Conservation (phyloP, 2,797 vertebrate species). For the Antrozous pallidus region DNA sequence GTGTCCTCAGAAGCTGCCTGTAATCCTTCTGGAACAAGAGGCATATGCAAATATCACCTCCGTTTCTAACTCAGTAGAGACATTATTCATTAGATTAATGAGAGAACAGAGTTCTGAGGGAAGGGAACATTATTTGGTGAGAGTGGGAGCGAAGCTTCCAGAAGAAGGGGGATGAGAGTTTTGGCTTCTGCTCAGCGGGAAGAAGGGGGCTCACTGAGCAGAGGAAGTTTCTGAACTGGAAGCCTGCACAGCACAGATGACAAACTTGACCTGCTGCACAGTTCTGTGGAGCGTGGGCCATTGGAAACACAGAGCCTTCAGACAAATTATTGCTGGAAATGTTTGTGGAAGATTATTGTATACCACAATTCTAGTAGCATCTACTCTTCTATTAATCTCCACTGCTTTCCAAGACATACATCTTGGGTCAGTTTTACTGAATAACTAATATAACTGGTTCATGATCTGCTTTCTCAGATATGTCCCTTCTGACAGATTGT, state of each 20-base stretch:
- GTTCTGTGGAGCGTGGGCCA: background rate
- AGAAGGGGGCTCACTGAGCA: background rate
- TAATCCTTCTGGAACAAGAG: constrained; percentile 43
- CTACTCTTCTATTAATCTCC: background rate
- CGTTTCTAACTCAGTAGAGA: constrained; percentile 15
- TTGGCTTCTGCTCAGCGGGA: background rate
- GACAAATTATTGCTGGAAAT: constrained; percentile 25
- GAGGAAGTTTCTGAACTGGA: background rate
- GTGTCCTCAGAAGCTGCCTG: background rate
- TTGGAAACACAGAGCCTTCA: background rate
- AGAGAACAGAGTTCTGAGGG: background rate
- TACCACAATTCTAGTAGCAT: constrained; percentile 26
- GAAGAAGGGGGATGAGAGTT: background rate
- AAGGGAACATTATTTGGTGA: background rate
- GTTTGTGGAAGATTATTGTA: constrained; percentile 20
- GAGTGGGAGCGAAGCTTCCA: background rate
- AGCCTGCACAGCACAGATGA: background rate
- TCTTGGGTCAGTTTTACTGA: background rate
- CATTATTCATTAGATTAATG: background rate
- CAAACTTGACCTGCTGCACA: background rate
- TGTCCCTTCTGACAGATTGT: background rate
- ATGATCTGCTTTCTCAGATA: background rate
- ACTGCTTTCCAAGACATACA: background rate
- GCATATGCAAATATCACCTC: background rate
- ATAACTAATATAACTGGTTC: background rate